phyloP scores from a whole-genome alignment of 2,888 invertebrate genomes.

The Drosophila macrospina region DNA sequence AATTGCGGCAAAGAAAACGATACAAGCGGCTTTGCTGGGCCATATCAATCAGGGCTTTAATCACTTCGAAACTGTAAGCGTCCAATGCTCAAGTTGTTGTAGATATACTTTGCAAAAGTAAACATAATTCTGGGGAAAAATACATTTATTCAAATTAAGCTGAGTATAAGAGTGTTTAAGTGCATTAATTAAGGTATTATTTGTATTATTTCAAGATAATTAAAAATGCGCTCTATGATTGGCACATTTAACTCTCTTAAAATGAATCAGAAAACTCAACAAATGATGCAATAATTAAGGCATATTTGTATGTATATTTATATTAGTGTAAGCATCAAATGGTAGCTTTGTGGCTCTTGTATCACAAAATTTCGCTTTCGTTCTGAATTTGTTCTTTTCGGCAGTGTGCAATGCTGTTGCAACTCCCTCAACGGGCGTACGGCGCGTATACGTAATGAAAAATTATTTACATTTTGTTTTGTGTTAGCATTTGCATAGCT shows the following conservation, averaged over 20 bases:
- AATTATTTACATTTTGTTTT: slow-evolving; percentile 54
- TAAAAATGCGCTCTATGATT: neutral
- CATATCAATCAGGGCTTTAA: too few relatives aligned
- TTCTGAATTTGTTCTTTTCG: slow-evolving; percentile 32
- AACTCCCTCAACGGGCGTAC: neutral
- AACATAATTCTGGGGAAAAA: too few relatives aligned
- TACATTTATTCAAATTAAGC: too few relatives aligned
- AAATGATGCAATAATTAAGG: neutral
- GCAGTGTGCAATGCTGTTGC: slow-evolving; percentile 4
- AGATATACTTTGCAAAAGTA: too few relatives aligned
- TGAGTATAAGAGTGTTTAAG: too few relatives aligned
- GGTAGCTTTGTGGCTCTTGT: slow-evolving; percentile 1
- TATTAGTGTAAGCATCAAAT: neutral
- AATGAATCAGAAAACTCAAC: neutral
- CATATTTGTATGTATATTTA: neutral
- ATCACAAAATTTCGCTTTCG: slow-evolving; percentile 42
- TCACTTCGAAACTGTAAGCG: too few relatives aligned
- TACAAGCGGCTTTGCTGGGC: too few relatives aligned
- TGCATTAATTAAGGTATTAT: too few relatives aligned
- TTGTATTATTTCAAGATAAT: too few relatives aligned
- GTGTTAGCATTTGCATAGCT: slow-evolving; percentile 41
- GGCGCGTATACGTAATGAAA: slow-evolving; percentile 50
- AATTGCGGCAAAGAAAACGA: neutral
- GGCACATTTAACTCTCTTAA: too few relatives aligned
- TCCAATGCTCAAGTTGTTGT: too few relatives aligned